These are phyloP conservation scores for Macropus fuliginosus DNA, from an alignment of 2,797 vertebrate species.

Conservation along the genomic window DNA sequence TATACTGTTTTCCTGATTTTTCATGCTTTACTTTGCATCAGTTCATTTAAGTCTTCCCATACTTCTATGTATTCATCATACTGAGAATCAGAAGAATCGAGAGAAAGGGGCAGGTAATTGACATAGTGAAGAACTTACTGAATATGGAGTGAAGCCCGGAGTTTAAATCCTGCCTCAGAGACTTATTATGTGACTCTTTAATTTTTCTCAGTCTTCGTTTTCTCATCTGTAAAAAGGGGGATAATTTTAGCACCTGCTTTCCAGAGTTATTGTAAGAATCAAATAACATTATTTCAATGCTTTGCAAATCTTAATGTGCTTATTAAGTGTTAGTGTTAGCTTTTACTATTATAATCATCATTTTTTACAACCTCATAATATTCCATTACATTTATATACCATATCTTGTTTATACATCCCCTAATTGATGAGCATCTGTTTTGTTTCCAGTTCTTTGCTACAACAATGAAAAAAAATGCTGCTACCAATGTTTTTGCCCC, in stretches of 20 bases:
- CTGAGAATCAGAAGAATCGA: not conserved
- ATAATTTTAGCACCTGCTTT: not conserved
- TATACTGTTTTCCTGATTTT: not conserved
- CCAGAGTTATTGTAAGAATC: not conserved
- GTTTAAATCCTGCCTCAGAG: not conserved
- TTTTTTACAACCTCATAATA: not conserved
- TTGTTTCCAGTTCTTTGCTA: not conserved
- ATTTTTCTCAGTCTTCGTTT: not conserved
- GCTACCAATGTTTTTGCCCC: not conserved
- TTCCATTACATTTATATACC: not conserved
- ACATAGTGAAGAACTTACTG: not conserved
- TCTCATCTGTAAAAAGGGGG: not conserved
- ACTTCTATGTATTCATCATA: not conserved
- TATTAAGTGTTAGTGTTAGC: not conserved
- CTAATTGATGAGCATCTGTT: not conserved
- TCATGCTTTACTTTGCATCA: not conserved
- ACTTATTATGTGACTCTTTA: fast-evolving
- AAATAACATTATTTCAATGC: fast-evolving
- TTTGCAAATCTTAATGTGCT: fast-evolving
- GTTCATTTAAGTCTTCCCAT: not conserved
- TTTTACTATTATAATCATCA: not conserved
- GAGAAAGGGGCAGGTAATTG: fast-evolving
- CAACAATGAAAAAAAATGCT: not conserved
- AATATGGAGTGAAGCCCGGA: not conserved
- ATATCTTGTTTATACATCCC: slow-evolving; percentile 8